Conservation (phyloP, 2,888 invertebrate species). For the Euproctis similis region DNA sequence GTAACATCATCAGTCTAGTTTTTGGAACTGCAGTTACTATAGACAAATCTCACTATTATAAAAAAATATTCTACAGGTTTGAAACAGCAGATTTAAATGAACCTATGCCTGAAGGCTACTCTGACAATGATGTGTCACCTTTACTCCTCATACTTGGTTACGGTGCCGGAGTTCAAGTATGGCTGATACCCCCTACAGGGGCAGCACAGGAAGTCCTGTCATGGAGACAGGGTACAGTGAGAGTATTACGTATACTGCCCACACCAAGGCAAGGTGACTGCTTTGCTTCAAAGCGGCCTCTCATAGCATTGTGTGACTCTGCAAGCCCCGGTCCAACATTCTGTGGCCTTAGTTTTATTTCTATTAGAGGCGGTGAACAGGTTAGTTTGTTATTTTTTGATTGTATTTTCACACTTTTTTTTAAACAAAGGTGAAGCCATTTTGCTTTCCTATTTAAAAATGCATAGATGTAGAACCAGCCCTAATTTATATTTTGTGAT, state of each 20-base stretch:
- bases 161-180: conserved; percentile 79
- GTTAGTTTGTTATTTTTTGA: conserved; percentile 38
- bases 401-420: no score
- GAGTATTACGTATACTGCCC: conserved; percentile 89
- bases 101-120: conserved; percentile 80
- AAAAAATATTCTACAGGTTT: conserved; percentile 72
- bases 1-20: no score
- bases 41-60: background rate
- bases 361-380: conserved; percentile 87
- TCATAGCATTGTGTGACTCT: conserved; percentile 93
- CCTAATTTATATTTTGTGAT: no score
- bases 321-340: conserved; percentile 85
- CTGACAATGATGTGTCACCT: conserved; percentile 83
- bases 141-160: conserved; percentile 87
- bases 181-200: conserved; percentile 90
- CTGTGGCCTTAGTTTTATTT: conserved; percentile 89
- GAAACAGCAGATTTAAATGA: conserved; percentile 91
- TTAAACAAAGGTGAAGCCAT: no score
- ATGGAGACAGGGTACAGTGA: conserved; percentile 92
- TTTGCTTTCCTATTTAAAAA: no score
- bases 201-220: conserved; percentile 97
- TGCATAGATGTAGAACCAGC: no score
- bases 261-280: conserved; percentile 85
- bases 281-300: conserved; percentile 87
- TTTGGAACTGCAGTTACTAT: no score